Base-by-base conservation (phyloP, 2,888 invertebrate genomes). In the Drosophila engyochracea region DNA sequence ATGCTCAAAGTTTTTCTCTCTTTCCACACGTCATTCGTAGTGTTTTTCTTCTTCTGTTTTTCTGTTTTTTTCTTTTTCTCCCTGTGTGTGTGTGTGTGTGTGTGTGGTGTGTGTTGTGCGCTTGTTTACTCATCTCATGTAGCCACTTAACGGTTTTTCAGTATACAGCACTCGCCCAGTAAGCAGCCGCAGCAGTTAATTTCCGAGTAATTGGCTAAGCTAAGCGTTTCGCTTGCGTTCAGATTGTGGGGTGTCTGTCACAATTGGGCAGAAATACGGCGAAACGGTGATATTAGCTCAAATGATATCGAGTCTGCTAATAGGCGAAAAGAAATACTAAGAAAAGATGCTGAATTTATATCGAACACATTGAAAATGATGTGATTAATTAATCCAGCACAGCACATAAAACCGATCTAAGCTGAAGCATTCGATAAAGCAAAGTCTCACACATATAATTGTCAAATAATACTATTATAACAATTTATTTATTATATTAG, bases 121-220 rank as follows among this genome's bases (percentile, higher is more conserved):
- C 58, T 53, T 76, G 70, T 77, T 76, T 81, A 68, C 75, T 57
- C 71, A 69, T 79, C 82, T 83, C 77, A 74, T 75, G 76, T 66
- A 66, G 83, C 74, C 83, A 85, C 83, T 90, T 85, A 85, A 85
- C 85, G 88, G 85, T 87, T 76, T 70, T 85, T 79, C 83, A 88
- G 90, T 81, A 87, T 81, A 74, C 81, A 64, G 63, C 78, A 74
- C 61, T 71, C 53, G 77, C 79, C 79, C 65, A 60, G 73, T 78
- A 77, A 80, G 81, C 81, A 79, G 79, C 73, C 70, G 69, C 82
- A 76, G 67, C 82, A 75, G 81, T 90, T 85, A 88, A 85, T 90
- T 85, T 74, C 85, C 90, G 76, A 79, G 83, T 90, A 85, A 85
- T 85, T 85, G 85, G 88, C 85, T 75, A 83, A 88, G 89, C 85